Evolutionary conservation across 2,888 invertebrate genomes (phyloP).

Genomic region (Augochlorella aurata): DNA sequence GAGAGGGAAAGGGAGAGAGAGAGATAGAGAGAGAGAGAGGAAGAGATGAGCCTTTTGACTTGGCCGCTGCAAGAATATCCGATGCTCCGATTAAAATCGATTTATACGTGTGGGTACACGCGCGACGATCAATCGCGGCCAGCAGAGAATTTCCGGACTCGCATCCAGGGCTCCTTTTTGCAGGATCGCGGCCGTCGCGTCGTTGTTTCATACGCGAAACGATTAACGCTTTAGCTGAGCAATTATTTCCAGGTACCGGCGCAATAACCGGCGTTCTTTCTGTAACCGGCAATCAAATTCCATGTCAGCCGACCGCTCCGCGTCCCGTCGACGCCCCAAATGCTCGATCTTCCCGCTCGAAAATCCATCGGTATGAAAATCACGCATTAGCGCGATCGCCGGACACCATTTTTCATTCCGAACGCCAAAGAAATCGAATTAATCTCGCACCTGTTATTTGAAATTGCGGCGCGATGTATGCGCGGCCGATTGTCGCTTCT

Average conservation of each 20-base stretch:
- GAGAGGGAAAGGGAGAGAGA: too few relatives aligned
- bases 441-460: background rate
- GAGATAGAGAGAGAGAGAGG: too few relatives aligned
- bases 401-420: background rate
- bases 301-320: conserved; percentile 32
- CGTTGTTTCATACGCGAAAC: conserved; percentile 50
- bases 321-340: background rate
- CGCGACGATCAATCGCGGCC: conserved; percentile 3
- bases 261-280: conserved; percentile 55
- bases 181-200: background rate
- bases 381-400: background rate
- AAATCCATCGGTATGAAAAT: conserved; percentile 8
- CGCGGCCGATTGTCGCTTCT: too few relatives aligned
- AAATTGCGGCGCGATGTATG: too few relatives aligned
- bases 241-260: conserved; percentile 56
- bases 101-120: conserved; percentile 14
- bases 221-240: conserved; percentile 56
- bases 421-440: background rate
- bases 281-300: conserved; percentile 57
- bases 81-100: conserved; percentile 48
- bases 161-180: conserved; percentile 3
- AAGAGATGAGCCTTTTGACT: conserved; percentile 5
- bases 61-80: conserved; percentile 30
- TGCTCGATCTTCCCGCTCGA: background rate
- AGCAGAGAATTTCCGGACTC: conserved; percentile 1